phyloP scores from a whole-genome alignment of 2,797 vertebrate genomes.

The Sitta carolinensis region DNA sequence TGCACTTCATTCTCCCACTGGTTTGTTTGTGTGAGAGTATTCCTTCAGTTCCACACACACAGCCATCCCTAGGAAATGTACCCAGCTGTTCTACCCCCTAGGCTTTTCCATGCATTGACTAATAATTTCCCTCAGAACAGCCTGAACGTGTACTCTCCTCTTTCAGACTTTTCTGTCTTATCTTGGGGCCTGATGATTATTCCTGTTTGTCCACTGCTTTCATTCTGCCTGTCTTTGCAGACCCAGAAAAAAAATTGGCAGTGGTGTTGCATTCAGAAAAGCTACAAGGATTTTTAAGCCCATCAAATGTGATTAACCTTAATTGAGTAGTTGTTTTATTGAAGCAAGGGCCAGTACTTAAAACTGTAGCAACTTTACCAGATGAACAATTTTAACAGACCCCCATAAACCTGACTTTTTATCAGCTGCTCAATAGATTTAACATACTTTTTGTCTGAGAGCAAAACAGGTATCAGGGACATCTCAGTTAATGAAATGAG shows the following conservation, averaged over 20 bases:
- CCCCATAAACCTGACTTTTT: neutral
- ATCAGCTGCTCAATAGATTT: neutral
- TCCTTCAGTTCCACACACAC: neutral
- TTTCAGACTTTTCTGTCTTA: neutral
- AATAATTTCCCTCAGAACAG: slow-evolving; percentile 1
- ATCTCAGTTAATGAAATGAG: neutral
- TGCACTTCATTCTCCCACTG: too few relatives aligned
- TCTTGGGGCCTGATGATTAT: neutral
- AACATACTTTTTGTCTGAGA: neutral
- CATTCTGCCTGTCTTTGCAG: neutral
- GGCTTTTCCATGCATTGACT: neutral
- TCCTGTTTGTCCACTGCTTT: neutral
- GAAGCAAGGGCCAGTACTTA: neutral
- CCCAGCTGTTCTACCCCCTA: neutral
- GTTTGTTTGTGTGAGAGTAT: neutral
- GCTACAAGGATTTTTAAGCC: neutral
- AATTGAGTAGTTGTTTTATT: neutral
- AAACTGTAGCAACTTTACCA: neutral
- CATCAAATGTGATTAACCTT: neutral
- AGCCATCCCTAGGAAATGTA: slow-evolving; percentile 38
- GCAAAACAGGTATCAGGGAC: neutral
- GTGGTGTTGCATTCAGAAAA: neutral
- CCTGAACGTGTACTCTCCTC: neutral
- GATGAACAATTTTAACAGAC: slow-evolving; percentile 13
- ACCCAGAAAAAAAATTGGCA: neutral